Evolutionary conservation across 2,888 invertebrate genomes (phyloP), one percentile per base, ranked within the genome.

Genomic region (Anagyrus pseudococci): DNA sequence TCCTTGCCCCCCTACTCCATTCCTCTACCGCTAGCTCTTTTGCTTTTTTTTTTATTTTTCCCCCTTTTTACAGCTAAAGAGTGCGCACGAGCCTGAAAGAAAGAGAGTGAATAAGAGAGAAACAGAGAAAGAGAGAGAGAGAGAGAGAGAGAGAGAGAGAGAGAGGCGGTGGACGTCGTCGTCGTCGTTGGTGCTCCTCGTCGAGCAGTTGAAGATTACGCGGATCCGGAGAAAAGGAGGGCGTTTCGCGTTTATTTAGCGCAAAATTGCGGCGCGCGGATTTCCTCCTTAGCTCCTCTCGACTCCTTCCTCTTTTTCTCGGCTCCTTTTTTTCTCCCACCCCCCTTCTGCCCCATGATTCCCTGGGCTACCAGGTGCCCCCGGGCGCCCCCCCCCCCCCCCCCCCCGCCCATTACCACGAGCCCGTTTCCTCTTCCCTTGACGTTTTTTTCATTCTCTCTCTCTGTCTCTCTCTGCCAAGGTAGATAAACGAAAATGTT

Each of bases 111-210:
- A n/a, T n/a, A n/a, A n/a, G n/a, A n/a, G n/a, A n/a, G n/a, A n/a
- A n/a, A n/a, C n/a, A 46, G 46, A 46, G 54, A 70, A 58, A 52
- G 52, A 52, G 40, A 60, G 64, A 52, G 65, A 63, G 53, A 61
- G 68, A 62, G 33, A 33, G 33, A 33, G 13, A 33, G 13, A 33
- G 33, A 13, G 33, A 13, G 13, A 33, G 33, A 33, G 13, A 33
- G 13, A 13, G 13, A 33, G 6, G 33, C n/a, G 13, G 33, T 33
- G 33, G 17, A 17, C 43, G 58, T n/a, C 44, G 33, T 13, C 29
- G 2, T 29, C 15, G 33, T n/a, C n/a, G n/a, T n/a, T n/a, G n/a
- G n/a, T n/a, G n/a, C 17, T 26, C 8, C n/a, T 19, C 23, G 4
- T 17, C 19, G 10, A 10, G n/a, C 23, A 13, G 43, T 43, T 17